Evolutionary conservation across 2,113 vertebrate species (phyloP).

Genomic region (Rhinolophus sinicus): DNA sequence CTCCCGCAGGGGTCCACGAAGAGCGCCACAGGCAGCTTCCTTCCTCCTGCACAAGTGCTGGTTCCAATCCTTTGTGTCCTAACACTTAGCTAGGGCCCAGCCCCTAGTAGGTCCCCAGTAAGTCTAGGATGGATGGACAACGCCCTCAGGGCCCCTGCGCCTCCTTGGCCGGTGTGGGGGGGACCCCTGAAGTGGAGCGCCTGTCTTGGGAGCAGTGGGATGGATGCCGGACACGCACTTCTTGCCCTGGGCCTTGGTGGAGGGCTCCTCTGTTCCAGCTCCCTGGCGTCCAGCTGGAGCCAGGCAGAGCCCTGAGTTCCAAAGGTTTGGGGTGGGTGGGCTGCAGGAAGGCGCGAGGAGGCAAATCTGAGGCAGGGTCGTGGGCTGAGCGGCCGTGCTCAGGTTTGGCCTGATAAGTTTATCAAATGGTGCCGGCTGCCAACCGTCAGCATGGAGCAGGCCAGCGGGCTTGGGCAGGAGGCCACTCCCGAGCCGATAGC

Average conservation of each 20-base stretch:
- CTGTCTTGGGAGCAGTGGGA: not conserved
- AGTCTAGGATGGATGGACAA: not conserved
- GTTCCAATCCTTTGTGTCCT: not conserved
- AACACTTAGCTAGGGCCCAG: not conserved
- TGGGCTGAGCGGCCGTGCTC: conserved; percentile 67
- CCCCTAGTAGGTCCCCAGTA: not conserved
- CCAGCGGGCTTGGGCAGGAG: conserved; percentile 74
- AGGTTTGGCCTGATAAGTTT: conserved; percentile 91
- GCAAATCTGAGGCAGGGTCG: conserved; percentile 91
- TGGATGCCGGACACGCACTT: fast-evolving
- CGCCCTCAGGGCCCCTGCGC: not conserved
- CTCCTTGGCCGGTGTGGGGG: not conserved
- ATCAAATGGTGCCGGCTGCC: conserved; percentile 88
- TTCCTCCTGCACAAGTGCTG: not conserved
- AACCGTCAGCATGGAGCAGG: conserved; percentile 86
- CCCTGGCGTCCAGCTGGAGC: not conserved
- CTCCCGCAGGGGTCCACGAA: fast-evolving
- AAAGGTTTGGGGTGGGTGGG: fast-evolving
- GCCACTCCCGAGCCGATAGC: conserved; percentile 81
- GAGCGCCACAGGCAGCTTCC: fast-evolving
- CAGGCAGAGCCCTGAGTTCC: not conserved
- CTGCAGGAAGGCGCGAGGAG: conserved; percentile 61
- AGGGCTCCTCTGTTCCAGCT: not conserved
- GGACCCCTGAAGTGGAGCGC: no score
- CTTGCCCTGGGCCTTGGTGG: no score